A percentile compares a stretch with the other conserved stretches of the same genome.
Evolutionary conservation across 2,888 invertebrate species (phyloP).

Genomic region (Dastarcus helophoroides): DNA sequence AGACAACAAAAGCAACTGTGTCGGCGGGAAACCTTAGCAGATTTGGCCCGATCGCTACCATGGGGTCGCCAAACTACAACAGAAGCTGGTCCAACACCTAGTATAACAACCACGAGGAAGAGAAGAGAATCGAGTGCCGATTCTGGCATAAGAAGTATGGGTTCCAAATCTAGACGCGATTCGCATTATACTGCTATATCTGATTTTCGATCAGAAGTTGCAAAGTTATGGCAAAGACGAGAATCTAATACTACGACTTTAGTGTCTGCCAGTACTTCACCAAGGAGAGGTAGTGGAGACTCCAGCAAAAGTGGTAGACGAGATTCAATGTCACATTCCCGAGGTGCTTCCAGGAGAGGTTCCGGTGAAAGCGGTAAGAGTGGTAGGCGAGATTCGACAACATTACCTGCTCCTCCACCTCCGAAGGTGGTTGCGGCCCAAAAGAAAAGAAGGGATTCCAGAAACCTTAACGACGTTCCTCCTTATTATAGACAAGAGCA

Average conservation of each 20-base stretch:
- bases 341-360: slow-evolving; percentile 48
- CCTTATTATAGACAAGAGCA: slow-evolving; percentile 50
- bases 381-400: slow-evolving; percentile 57
- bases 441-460: slow-evolving; percentile 48
- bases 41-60: slow-evolving; percentile 72
- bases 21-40: slow-evolving; percentile 77
- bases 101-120: slow-evolving; percentile 45
- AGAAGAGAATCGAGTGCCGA: slow-evolving; percentile 83
- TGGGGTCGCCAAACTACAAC: slow-evolving; percentile 61
- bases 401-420: slow-evolving; percentile 39
- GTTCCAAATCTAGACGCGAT: slow-evolving; percentile 61
- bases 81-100: slow-evolving; percentile 36
- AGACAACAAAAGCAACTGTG: slow-evolving; percentile 57
- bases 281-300: slow-evolving; percentile 53
- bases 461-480: slow-evolving; percentile 41
- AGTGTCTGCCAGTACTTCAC: slow-evolving; percentile 33
- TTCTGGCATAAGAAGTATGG: slow-evolving; percentile 62
- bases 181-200: slow-evolving; percentile 53
- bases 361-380: slow-evolving; percentile 60
- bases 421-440: slow-evolving; percentile 50
- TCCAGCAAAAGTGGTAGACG: slow-evolving; percentile 40
- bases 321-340: slow-evolving; percentile 49
- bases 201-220: slow-evolving; percentile 60
- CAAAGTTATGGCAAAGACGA: slow-evolving; percentile 56
- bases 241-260: slow-evolving; percentile 46